Evolutionary conservation across 1,140 invertebrate species (phyloP), one percentile per base, ranked within the genome.

Genomic region (Drosophila punjabiensis): DNA sequence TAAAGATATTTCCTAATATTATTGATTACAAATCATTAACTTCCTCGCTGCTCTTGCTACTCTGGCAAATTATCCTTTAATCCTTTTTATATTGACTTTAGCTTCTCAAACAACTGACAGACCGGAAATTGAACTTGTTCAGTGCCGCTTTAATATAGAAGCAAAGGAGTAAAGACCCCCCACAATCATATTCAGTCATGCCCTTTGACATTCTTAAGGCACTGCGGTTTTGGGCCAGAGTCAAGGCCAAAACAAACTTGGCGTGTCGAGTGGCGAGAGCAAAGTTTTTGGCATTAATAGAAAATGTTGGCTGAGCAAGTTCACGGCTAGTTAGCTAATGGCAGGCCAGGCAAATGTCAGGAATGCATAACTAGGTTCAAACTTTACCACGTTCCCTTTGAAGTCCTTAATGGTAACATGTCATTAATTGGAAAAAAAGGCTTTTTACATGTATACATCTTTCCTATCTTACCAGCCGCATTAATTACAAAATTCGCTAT

Each of bases 191-290:
- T 30, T 55, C 47, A 68, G n/a, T 13, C 43, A 47, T 77, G 56
- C 48, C 76, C 76, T 79, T 79, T 79, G 76, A 79, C 76, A 79
- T 77, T 77, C 48, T 28, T 33, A 43, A 28, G 63, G 33, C 75
- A 30, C 11, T 77, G 75, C 55, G 75, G 75, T 76, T 76, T 24
- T 52, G 55, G 18, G 11, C 50, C 59, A 30, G 37, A 77, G 47
- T 58, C 76, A 78, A 78, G 75, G 76, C 56, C 75, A 62, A 50
- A 58, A 50, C 74, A 78, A 78, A 43, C 50, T 68, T 55, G 33
- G 75, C 56, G 56, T 53, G 69, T 74, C 69, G 30, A 52, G 47
- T 41, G 45, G 67, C 67, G 35, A 41, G 35, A 41, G 67, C 43
- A 73, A 74, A 74, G 33, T 63, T 76, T 74, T 75, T 50, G 71